phyloP scores from a whole-genome alignment of 2,888 invertebrate genomes.

The Andricus quercusramuli region DNA sequence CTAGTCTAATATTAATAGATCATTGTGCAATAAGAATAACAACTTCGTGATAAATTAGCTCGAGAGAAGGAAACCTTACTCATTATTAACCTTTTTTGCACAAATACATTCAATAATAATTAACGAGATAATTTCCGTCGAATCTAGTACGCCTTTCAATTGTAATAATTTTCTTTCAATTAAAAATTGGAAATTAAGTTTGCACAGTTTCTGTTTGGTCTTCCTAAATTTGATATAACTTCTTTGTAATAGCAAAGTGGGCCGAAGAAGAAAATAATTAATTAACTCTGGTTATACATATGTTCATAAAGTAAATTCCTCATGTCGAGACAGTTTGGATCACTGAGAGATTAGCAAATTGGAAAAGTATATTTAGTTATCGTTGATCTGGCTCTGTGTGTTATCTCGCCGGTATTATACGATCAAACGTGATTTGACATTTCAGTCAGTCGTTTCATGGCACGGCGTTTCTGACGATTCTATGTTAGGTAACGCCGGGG shows the following conservation, averaged over 20 bases:
- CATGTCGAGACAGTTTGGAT: not conserved
- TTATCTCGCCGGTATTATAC: slow-evolving; percentile 71
- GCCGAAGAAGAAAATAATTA: not conserved
- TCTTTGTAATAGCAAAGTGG: not conserved
- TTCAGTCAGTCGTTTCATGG: slow-evolving; percentile 60
- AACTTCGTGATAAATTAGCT: slow-evolving; percentile 20
- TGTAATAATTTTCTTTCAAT: too few relatives aligned
- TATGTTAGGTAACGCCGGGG: slow-evolving; percentile 50
- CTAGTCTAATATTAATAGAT: slow-evolving; percentile 29
- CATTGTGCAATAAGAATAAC: slow-evolving; percentile 39
- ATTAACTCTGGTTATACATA: not conserved
- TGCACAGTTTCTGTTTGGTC: not conserved
- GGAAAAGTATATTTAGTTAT: slow-evolving; percentile 66
- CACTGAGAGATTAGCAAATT: slow-evolving; percentile 16
- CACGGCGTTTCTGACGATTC: slow-evolving; percentile 50
- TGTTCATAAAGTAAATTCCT: not conserved
- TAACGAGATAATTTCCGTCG: slow-evolving; percentile 16
- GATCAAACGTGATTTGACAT: slow-evolving; percentile 68
- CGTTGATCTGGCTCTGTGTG: slow-evolving; percentile 60
- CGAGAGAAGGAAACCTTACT: not conserved
- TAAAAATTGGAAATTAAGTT: too few relatives aligned
- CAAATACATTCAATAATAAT: slow-evolving; percentile 4
- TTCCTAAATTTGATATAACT: too few relatives aligned
- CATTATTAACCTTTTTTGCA: slow-evolving; percentile 20
- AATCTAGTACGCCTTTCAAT: not conserved